Evolutionary conservation across 2,888 invertebrate genomes (phyloP).

Genomic region (Nymphalis polychloros): DNA sequence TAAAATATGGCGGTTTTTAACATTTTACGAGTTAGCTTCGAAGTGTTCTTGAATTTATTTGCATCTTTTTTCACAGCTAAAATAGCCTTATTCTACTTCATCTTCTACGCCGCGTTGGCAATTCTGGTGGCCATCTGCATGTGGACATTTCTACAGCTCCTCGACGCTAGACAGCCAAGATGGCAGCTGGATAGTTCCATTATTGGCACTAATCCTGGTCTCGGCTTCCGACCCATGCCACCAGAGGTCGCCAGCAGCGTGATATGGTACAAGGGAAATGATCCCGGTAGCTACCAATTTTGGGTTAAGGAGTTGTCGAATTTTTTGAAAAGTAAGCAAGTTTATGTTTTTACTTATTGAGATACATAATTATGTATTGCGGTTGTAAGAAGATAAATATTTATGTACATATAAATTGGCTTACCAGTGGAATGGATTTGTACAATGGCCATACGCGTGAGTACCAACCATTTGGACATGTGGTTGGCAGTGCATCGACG

Average conservation of each 20-base stretch:
- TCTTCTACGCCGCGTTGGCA: conserved; percentile 95
- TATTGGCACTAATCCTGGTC: conserved; percentile 97
- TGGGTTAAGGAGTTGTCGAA: conserved; percentile 89
- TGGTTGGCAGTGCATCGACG: no score
- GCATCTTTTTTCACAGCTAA: conserved; percentile 85
- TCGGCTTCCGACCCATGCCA: conserved; percentile 97
- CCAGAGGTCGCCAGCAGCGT: conserved; percentile 94
- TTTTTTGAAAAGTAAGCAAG: conserved; percentile 88
- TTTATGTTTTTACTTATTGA: no score
- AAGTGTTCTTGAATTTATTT: no score
- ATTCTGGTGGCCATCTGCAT: conserved; percentile 97
- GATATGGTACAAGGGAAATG: conserved; percentile 95
- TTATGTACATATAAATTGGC: no score
- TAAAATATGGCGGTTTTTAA: no score
- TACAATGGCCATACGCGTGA: no score
- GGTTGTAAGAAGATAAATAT: no score
- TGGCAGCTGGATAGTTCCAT: conserved; percentile 93
- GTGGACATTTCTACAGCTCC: conserved; percentile 95
- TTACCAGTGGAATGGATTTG: no score
- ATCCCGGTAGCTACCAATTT: conserved; percentile 87
- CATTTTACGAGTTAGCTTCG: no score
- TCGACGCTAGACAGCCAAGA: conserved; percentile 93
- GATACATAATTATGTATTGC: no score
- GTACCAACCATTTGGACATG: no score
- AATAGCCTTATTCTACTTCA: conserved; percentile 96